Base-by-base conservation (phyloP, 2,797 vertebrate species). In the Heliangelus exortis region DNA sequence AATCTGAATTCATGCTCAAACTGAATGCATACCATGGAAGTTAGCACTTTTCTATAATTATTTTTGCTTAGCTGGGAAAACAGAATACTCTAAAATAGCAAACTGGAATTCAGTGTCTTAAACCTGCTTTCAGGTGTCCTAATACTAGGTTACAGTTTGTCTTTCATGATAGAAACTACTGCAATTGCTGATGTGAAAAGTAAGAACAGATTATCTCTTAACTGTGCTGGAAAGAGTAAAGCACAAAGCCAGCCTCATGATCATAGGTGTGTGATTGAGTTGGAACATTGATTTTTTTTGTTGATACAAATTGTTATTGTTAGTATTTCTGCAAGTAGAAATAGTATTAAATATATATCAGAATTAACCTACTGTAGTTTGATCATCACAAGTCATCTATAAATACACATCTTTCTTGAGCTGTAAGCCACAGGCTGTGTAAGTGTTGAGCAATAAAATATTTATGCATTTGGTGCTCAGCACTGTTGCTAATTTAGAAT, bases 381-480 rank as follows among this genome's bases (percentile, higher is more conserved):
- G 73, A 78, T 90, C 62, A 86, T 79, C 71, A 53, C 33, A 78
- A 69, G 83, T 92, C 63, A 79, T 15, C 75, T 89, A 17, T 73
- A 90, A 84, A 84, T 25, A 67, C 62, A 31, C 63, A 66, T 6
- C 69, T 87, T 93, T 63, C 72, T 84, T 86, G 57, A 84, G 73
- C 73, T 93, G 51, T 77, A 95, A 95, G 93, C 76, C 57, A 78
- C 43, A 59, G 87, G 47, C 89, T 76, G 33, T 75, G 34, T 87
- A 83, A 95, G 87, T 89, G 54, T 91, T 95, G 82, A 75, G 51
- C 51, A 87, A 94, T 97, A 89, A 96, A 97, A 93, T 93, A 95
- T 92, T 94, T 89, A 95, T 95, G 59, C 36, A 34, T 82, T 89
- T 94, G 91, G 14, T 47, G 2, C 91, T 96, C 69, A 74, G 71